Evolutionary conservation across 2,888 invertebrate genomes (phyloP), one percentile per base, ranked within the genome.

Genomic region (Pachycephus smyrnensis): DNA sequence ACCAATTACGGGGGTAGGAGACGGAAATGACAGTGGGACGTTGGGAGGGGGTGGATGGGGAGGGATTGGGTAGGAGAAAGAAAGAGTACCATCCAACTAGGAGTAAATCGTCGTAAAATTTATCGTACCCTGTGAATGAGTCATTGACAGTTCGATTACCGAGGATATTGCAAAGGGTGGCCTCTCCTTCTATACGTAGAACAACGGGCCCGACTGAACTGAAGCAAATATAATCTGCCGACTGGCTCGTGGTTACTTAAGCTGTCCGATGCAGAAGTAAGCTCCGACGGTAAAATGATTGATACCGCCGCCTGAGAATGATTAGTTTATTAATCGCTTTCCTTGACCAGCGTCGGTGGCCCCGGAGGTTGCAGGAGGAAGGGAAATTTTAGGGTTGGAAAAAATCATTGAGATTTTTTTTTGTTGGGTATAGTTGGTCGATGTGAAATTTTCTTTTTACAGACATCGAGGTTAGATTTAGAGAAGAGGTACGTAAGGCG

Each of bases 281-380:
- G 80, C 85, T 82, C 76, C 81, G 82, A 81, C 83, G 84, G 86
- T 82, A 82, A 85, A 86, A 89, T 89, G 89, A 89, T 89, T 87
- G 88, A 89, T 88, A 86, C 83, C 83, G 82, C 80, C 82, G 85
- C 84, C 88, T 88, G 89, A 84, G 84, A 82, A 86, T 88, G 88
- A 89, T 88, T 88, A 87, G 86, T 86, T 87, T 88, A 89, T 89
- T 88, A 89, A 89, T 89, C 88, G 88, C 81, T 84, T 85, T 85
- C 82, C 85, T 87, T 87, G 87, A 87, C 86, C 86, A 81, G 75
- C 80, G 73, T 78, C 80, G 55, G 55, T 55, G 55, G 9, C 9
- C 23, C 55, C 15, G 15, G 40, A 15, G 40, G 4, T 6, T 40
- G 40, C 15, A 15, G 55, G 9, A 15, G 23, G 23, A 3, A 55